Conservation (phyloP, 2,888 invertebrate genomes). For the Athrips mouffetella region DNA sequence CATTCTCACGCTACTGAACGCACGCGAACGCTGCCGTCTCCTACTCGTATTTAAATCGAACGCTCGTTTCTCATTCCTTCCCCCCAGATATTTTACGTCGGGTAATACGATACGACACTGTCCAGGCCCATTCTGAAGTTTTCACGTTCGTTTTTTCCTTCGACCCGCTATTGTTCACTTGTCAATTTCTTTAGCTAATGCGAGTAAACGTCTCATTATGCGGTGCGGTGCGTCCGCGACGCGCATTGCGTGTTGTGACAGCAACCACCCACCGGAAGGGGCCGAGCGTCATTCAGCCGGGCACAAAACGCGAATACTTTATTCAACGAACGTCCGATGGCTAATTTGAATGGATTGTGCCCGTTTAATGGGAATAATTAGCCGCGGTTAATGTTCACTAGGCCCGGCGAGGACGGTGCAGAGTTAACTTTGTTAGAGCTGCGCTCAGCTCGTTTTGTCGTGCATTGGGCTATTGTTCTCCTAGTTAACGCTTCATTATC, state of each 20-base stretch:
- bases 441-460: slow-evolving; percentile 36
- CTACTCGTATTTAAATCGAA: slow-evolving; percentile 71
- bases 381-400: slow-evolving; percentile 49
- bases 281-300: slow-evolving; percentile 73
- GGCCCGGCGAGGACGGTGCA: slow-evolving; percentile 31
- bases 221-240: slow-evolving; percentile 73
- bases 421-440: slow-evolving; percentile 47
- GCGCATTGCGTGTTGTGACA: slow-evolving; percentile 78
- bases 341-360: slow-evolving; percentile 76
- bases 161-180: slow-evolving; percentile 75
- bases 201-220: slow-evolving; percentile 79
- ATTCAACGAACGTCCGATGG: slow-evolving; percentile 71
- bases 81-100: slow-evolving; percentile 77
- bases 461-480: slow-evolving; percentile 45
- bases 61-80: slow-evolving; percentile 76
- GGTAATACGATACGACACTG: slow-evolving; percentile 79
- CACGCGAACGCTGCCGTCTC: slow-evolving; percentile 72
- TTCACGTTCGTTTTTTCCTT: slow-evolving; percentile 68
- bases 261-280: slow-evolving; percentile 77
- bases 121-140: slow-evolving; percentile 74
- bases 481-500: slow-evolving; percentile 54
- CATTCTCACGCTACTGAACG: slow-evolving; percentile 77
- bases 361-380: slow-evolving; percentile 74
- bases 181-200: slow-evolving; percentile 79
- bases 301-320: slow-evolving; percentile 73